Base-by-base conservation (phyloP, 2,797 vertebrate genomes). In the Characodon lateralis region DNA sequence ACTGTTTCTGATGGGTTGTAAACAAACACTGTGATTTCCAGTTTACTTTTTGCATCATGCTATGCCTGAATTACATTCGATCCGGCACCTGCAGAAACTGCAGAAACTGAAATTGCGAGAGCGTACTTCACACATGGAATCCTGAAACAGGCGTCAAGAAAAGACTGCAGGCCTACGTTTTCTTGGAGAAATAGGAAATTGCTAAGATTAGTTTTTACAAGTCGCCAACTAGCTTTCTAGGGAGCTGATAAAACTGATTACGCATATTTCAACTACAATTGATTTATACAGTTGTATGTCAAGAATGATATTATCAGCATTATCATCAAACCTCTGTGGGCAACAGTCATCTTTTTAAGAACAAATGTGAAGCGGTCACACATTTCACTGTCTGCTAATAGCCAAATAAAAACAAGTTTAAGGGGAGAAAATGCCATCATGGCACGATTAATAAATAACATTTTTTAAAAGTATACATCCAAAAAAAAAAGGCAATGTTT, bases 1-100 rank as follows among this genome's bases (percentile, higher is more conserved):
- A 71, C 69, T 1, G 26, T 51, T 71, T 50, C 16, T 71, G n/a
- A 71, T 50, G 69, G 43, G 46, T 50, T 71, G 43, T 50, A 71
- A 71, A 71, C 46, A 50, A 71, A 71, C 65, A 68, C 39, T 68
- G 35, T 41, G 65, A 43, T 43, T 68, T 68, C 39, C 65, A 51
- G 46, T 51, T 51, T 28, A 50, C 26, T 50, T 50, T 71, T 50
- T 71, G 43, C 46, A 50, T 71, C 43, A 50, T 50, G 3, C 46
- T 20, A 0, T 28, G 16, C 26, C 26, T 53, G 18, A 22, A 41
- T 71, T 35, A 71, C 48, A 18, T 28, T 71, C 46, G 31, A 31
- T 28, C 26, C 26, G 51, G 26, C 26, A 35, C 50, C 70, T 51
- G 16, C 48, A 10, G 35, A 35, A 35, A 35, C 35, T 35, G 48